phyloP scores from a whole-genome alignment of 2,888 invertebrate genomes.

The Allolobophora icterica region DNA sequence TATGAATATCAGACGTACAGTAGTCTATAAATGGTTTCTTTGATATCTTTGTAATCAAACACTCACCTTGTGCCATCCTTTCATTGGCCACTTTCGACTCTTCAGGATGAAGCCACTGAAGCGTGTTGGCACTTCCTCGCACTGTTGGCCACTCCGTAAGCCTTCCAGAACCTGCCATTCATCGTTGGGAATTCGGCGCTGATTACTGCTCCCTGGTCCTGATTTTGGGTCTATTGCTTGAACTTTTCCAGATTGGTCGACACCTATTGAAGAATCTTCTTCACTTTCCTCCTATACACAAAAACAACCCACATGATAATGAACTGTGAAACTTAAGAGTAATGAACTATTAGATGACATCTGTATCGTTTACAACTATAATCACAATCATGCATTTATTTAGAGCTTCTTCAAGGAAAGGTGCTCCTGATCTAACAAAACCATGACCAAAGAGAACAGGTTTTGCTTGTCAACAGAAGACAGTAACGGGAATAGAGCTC shows the following conservation, averaged over 20 bases:
- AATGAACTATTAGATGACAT: not conserved
- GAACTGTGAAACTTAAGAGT: not conserved
- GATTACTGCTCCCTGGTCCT: not conserved
- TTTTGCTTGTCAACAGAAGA: not conserved
- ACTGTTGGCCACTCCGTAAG: conserved; percentile 78
- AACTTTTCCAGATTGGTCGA: not conserved
- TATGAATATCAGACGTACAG: not conserved
- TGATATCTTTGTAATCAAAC: not conserved
- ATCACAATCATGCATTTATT: too few species aligned
- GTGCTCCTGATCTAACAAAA: not conserved
- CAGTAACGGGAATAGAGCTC: not conserved
- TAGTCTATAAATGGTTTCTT: not conserved
- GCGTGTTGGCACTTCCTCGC: conserved; percentile 71
- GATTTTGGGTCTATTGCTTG: not conserved
- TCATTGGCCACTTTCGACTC: conserved; percentile 84
- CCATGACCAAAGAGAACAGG: not conserved
- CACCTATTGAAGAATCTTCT: conserved; percentile 22
- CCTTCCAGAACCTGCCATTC: conserved; percentile 79
- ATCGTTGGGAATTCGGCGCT: not conserved
- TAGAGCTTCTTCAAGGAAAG: too few species aligned
- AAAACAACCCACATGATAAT: not conserved
- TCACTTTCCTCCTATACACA: conserved; percentile 30
- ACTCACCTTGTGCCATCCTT: conserved; percentile 84
- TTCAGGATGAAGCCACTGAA: conserved; percentile 78
- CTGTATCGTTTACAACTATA: not conserved